Percentiles rank a stretch among this genome's conserved stretches.
Conservation (phyloP, 2,888 invertebrate species). For the Bugula neritina region DNA sequence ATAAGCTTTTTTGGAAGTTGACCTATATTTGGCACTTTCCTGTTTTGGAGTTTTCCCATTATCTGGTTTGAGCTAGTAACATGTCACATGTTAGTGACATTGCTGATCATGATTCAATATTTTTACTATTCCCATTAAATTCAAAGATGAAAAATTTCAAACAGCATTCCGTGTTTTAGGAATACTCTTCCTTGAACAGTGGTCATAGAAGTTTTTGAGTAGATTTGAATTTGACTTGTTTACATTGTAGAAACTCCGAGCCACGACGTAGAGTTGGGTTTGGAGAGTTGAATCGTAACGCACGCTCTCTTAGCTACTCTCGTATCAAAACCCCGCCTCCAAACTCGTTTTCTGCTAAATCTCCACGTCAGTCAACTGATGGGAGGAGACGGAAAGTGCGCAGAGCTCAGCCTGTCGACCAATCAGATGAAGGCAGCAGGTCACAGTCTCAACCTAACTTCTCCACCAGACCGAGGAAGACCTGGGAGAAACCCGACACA, state of each 20-base stretch:
- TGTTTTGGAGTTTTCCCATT: too few species aligned
- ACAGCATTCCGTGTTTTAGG: too few species aligned
- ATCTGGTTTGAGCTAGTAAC: too few species aligned
- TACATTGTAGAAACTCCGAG: conserved; percentile 5
- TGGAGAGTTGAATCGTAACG: neutral
- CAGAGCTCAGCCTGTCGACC: neutral
- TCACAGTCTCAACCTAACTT: neutral
- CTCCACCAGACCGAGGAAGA: neutral
- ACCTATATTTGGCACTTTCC: too few species aligned
- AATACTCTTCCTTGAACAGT: too few species aligned
- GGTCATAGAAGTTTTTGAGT: too few species aligned
- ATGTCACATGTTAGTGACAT: too few species aligned
- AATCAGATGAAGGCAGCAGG: neutral
- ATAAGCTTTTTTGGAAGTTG: too few species aligned
- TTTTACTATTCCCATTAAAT: too few species aligned
- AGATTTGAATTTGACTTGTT: too few species aligned
- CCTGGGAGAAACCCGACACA: conserved; percentile 1
- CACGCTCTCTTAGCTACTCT: neutral
- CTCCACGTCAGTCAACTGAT: neutral
- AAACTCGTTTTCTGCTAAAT: neutral
- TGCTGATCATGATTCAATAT: too few species aligned
- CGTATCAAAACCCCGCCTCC: neutral
- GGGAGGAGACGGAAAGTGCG: neutral
- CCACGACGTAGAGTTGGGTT: neutral
- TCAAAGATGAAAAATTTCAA: too few species aligned